Conservation (phyloP, 2,113 vertebrate species). For the Maccullochella peelii region DNA sequence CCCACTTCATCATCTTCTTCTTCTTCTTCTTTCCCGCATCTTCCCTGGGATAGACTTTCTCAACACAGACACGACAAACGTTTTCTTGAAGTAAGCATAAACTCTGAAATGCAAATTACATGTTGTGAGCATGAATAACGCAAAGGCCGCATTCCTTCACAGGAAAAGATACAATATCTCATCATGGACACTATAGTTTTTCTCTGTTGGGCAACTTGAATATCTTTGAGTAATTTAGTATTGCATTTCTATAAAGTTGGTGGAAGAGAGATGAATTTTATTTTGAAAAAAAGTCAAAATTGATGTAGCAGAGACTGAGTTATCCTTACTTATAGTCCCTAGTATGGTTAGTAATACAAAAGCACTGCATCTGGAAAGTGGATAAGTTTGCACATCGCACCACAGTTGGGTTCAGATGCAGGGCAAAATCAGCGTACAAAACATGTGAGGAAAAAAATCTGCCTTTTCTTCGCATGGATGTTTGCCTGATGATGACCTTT, state of each 20-base stretch:
- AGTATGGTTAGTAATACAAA: not conserved
- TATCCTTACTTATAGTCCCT: not conserved
- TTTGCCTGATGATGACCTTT: not conserved
- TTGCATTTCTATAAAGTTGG: no score
- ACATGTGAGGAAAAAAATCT: not conserved
- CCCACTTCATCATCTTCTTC: not conserved
- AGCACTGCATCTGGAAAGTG: not conserved
- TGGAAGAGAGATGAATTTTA: not conserved
- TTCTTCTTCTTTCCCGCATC: not conserved
- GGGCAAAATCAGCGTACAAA: not conserved
- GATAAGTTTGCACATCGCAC: not conserved
- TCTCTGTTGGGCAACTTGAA: not conserved
- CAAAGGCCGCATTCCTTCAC: not conserved
- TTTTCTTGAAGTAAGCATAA: not conserved
- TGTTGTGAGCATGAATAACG: conserved; percentile 26
- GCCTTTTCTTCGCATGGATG: not conserved
- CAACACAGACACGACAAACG: not conserved
- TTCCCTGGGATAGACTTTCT: not conserved
- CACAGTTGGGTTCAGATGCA: no score
- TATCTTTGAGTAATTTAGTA: not conserved
- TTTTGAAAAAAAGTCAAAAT: not conserved
- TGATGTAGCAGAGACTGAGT: not conserved
- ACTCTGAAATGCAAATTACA: conserved; percentile 4
- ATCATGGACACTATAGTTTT: not conserved
- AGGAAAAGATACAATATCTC: not conserved